A percentile compares a stretch with the other conserved stretches of the same genome.
phyloP scores from a whole-genome alignment of 2,797 vertebrate species.

The Leptodactylus fallax region DNA sequence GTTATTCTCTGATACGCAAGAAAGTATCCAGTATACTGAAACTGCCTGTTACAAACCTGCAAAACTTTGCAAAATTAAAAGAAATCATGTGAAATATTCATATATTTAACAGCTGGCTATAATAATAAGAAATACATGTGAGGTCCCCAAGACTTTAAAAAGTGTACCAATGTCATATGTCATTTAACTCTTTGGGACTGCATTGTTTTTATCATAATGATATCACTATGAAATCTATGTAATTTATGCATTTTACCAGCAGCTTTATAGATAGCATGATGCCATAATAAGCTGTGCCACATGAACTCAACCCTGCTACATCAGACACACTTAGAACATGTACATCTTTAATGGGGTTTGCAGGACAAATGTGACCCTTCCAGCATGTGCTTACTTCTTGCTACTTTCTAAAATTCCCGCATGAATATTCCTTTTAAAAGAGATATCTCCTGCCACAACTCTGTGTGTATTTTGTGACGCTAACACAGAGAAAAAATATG shows the following conservation, averaged over 20 bases:
- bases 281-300: not conserved
- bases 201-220: too few relatives aligned
- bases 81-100: not conserved
- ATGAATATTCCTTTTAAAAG: not conserved
- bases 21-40: too few relatives aligned
- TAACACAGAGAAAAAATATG: conserved; percentile 18
- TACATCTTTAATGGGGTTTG: not conserved
- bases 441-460: not conserved
- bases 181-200: too few relatives aligned
- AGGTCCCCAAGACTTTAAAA: too few relatives aligned
- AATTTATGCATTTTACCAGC: not conserved
- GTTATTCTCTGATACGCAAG: not conserved
- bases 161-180: too few relatives aligned
- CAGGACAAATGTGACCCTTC: not conserved
- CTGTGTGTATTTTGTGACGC: not conserved
- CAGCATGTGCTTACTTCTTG: not conserved
- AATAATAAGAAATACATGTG: too few relatives aligned
- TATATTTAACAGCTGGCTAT: too few relatives aligned
- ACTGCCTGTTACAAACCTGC: not conserved
- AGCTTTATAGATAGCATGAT: not conserved
- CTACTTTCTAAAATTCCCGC: not conserved
- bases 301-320: not conserved
- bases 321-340: not conserved
- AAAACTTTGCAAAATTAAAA: not conserved
- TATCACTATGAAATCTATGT: too few relatives aligned